phyloP scores from a whole-genome alignment of 2,888 invertebrate genomes.

The Drosophila mimica region DNA sequence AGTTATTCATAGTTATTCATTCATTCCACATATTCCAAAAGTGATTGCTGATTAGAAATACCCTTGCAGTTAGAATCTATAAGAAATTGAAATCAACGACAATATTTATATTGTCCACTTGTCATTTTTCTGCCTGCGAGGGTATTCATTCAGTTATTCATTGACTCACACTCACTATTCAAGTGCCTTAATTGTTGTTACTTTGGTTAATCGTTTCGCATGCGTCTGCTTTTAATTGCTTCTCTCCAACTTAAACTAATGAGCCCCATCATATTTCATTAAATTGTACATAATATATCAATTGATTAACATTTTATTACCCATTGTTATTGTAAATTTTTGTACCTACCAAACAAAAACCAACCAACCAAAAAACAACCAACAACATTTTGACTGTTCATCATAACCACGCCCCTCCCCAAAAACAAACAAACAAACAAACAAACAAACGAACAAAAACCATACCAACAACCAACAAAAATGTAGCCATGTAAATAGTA shows the following conservation, averaged over 20 bases:
- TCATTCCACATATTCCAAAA: neutral
- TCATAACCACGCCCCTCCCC: conserved; percentile 40
- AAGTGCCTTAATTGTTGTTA: neutral
- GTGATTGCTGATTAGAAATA: neutral
- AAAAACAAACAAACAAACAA: conserved; percentile 21
- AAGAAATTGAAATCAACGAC: neutral
- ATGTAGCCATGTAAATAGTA: conserved; percentile 83
- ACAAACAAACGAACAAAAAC: conserved; percentile 23
- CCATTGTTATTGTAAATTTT: conserved; percentile 78
- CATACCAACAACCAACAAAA: conserved; percentile 46
- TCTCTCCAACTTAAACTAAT: neutral
- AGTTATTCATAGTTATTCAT: neutral
- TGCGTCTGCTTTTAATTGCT: conserved; percentile 5
- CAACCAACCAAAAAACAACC: conserved; percentile 42
- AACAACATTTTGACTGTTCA: conserved; percentile 72
- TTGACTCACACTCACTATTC: neutral
- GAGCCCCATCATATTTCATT: conserved; percentile 43
- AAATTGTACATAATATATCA: conserved; percentile 72
- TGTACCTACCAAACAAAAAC: conserved; percentile 58
- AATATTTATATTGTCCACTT: neutral
- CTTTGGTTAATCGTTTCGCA: conserved; percentile 16
- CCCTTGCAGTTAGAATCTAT: neutral
- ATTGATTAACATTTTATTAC: conserved; percentile 75
- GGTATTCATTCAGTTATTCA: neutral
- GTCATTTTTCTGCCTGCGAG: neutral